Conservation (phyloP, 2,113 vertebrate genomes). For the Leucoraja erinaceus region DNA sequence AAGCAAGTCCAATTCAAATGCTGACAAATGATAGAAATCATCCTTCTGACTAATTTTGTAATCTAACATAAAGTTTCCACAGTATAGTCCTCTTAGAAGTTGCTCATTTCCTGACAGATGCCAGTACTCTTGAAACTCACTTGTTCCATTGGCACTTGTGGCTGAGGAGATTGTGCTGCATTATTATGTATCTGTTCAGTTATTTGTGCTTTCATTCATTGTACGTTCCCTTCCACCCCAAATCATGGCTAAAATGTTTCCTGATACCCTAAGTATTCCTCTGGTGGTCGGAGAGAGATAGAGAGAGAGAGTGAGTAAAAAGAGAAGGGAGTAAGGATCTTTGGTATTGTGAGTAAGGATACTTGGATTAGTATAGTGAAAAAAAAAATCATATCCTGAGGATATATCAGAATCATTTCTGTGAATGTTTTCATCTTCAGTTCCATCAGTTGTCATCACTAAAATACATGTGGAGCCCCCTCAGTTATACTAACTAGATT, state of each 20-base stretch:
- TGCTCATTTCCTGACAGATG: background rate
- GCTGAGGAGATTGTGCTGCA: background rate
- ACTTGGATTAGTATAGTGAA: background rate
- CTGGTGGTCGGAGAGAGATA: background rate
- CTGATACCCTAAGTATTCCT: background rate
- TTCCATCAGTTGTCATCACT: background rate
- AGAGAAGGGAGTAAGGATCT: background rate
- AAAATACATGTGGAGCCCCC: background rate
- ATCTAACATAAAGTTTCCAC: background rate
- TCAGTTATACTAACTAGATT: background rate
- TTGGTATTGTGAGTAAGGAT: too few species aligned
- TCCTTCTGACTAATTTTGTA: background rate
- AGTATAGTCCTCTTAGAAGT: background rate
- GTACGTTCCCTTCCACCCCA: background rate
- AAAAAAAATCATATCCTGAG: background rate
- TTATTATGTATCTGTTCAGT: background rate
- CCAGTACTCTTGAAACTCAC: background rate
- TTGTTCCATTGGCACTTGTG: background rate
- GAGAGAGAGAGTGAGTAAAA: background rate
- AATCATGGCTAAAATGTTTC: background rate
- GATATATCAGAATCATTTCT: slow-evolving; percentile 7
- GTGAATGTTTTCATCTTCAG: slow-evolving; percentile 10
- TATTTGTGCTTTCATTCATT: background rate
- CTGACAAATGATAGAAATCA: background rate
- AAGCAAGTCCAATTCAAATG: background rate